Base-by-base conservation (phyloP, 2,113 vertebrate genomes). In the Maccullochella peelii region DNA sequence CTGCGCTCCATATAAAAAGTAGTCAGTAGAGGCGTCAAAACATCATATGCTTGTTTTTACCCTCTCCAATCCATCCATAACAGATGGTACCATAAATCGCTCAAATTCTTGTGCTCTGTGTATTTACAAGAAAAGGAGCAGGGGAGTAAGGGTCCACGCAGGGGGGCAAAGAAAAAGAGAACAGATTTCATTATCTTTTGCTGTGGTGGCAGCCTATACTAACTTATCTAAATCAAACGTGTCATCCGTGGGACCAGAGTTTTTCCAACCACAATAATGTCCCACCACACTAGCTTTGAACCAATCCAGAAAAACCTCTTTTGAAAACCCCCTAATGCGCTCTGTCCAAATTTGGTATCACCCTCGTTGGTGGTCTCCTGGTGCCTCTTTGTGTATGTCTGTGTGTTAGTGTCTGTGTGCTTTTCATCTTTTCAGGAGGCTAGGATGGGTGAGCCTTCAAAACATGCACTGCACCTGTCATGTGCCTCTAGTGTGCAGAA, bases 341-440 rank as follows among this genome's bases (percentile, higher is more conserved):
- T 90, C 82, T 83, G 84, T 86, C 92, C 92, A 94, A 92, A 94
- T 94, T 91, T 93, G 92, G 93, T 91, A 93, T 88, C 87, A 67
- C 73, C 91, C 90, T 92, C 88, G 82, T 86, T 93, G 94, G 93
- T 94, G 93, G 94, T 94, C 84, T 87, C 73, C 82, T 9, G 57
- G 89, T 88, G 88, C 88, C 92, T 93, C 90, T 93, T 86, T 92
- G 88, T 79, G 88, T 47, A 12, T 47, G 44, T 47, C 42, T 73
- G 66, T 63, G 68, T 76, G 72, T 72, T 62, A 49, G 69, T 73
- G 70, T 77, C 42, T 84, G 83, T 70, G 81, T 8, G 68, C 85
- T 83, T 86, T 91, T 89, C 80, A 89, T 89, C 87, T 82, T 91
- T 85, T 90, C 75, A 82, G 78, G 66, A 50, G 73, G 62, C 63